Evolutionary conservation across 2,113 vertebrate species (phyloP), one percentile per base, ranked within the genome.

Genomic region (Pelecanoides urinatrix): DNA sequence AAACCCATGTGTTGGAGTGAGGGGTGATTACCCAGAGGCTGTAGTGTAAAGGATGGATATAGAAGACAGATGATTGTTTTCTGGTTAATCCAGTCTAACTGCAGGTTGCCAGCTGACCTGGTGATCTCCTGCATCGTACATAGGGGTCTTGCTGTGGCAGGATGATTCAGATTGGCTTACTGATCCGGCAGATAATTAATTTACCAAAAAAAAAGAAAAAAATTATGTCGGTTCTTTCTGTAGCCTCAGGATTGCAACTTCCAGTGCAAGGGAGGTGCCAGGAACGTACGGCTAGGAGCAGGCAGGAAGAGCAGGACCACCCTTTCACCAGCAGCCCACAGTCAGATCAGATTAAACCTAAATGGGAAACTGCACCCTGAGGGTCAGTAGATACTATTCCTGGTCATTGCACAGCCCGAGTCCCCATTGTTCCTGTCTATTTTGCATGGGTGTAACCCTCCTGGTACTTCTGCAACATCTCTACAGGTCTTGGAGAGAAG

Each of bases 281-380:
- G 75, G 42, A 90, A 44, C 0, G 0, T 47, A 63, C n/a, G 56
- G 74, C 56, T 58, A 63, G 47, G 84, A 87, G 61, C 23, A 55
- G 73, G 70, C 96, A 96, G 96, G 95, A 95, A 96, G 58, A 95
- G 21, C 49, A 67, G 70, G 66, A 84, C 80, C 80, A 94, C 80
- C 86, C 72, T 92, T 89, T 94, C 83, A 89, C 80, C 91, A 96
- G 68, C 56, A 92, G 72, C 76, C 86, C 86, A 44, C 0, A 0
- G 61, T 95, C 52, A 86, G 65, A 94, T 96, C 94, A 96, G 93
- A 95, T 96, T 91, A 96, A 97, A 66, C 30, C 34, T 84, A 72
- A 91, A 96, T 95, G 96, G 95, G 94, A 96, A 97, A 87, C 94
- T 96, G 93, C 90, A 95, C 94, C 96, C 93, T 82, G 73, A 82